Evolutionary conservation across 2,797 vertebrate genomes (phyloP).

Genomic region (Lacerta agilis): DNA sequence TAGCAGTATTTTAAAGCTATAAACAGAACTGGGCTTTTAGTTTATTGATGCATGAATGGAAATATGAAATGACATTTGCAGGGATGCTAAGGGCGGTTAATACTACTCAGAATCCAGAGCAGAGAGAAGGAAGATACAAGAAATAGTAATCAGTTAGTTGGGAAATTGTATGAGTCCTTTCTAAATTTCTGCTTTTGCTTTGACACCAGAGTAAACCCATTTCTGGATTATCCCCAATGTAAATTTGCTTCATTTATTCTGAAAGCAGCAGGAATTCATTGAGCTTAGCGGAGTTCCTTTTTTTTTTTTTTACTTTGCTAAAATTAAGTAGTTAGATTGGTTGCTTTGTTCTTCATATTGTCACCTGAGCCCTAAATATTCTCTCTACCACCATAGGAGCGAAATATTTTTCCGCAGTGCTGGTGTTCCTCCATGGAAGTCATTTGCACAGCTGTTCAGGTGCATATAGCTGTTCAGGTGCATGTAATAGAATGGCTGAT

Average conservation of each 20-base stretch:
- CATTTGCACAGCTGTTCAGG: neutral
- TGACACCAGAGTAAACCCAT: conserved; percentile 30
- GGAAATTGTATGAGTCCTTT: neutral
- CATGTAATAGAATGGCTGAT: neutral
- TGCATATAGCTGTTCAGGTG: neutral
- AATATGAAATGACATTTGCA: conserved; percentile 47
- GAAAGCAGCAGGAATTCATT: neutral
- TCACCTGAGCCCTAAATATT: neutral
- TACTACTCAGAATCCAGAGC: conserved; percentile 11
- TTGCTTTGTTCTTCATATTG: neutral
- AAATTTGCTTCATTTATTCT: neutral
- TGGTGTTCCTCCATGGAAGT: neutral
- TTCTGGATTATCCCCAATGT: neutral
- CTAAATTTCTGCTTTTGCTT: conserved; percentile 4
- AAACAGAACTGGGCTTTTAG: conserved; percentile 1
- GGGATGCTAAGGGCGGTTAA: conserved; percentile 12
- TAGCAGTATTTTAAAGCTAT: conserved; percentile 33
- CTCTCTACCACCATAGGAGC: neutral
- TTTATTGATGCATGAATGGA: conserved; percentile 6
- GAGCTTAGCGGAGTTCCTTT: neutral
- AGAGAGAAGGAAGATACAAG: neutral
- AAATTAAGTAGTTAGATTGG: neutral
- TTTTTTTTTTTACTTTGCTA: neutral
- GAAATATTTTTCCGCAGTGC: neutral
- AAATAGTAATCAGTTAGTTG: conserved; percentile 39